Evolutionary conservation across 2,797 vertebrate genomes (phyloP).

Genomic region (Perodicticus potto): DNA sequence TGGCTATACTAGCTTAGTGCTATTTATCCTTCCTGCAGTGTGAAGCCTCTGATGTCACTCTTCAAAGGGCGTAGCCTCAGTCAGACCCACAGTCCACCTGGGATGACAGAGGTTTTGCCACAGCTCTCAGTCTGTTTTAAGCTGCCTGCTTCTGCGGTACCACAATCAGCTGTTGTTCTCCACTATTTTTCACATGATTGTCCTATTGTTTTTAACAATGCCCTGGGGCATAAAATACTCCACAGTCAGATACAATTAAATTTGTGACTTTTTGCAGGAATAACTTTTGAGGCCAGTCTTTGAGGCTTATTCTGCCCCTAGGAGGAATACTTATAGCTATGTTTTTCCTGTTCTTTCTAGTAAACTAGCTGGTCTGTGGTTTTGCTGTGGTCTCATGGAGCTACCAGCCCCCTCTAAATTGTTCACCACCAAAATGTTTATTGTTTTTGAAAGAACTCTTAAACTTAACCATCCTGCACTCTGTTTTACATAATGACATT

Average conservation of each 20-base stretch:
- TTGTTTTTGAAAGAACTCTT: background rate
- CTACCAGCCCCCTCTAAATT: background rate
- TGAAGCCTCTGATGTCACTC: background rate
- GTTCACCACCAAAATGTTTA: background rate
- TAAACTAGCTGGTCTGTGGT: background rate
- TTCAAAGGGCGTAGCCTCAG: background rate
- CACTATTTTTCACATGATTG: background rate
- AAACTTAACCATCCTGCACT: background rate
- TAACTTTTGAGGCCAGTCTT: background rate
- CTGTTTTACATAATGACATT: background rate
- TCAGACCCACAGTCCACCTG: background rate
- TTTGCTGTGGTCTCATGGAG: background rate
- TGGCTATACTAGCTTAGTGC: background rate
- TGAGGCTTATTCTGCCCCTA: background rate
- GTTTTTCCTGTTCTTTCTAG: background rate
- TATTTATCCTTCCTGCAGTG: background rate
- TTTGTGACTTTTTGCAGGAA: background rate
- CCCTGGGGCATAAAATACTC: background rate
- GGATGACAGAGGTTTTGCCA: background rate
- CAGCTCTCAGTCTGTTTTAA: background rate
- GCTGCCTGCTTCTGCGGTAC: background rate
- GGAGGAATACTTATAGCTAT: background rate
- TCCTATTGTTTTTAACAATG: background rate
- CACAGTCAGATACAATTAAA: constrained; percentile 17
- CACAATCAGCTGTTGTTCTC: background rate